Evolutionary conservation across 2,113 vertebrate genomes (phyloP).

Genomic region (Elephantulus edwardii): DNA sequence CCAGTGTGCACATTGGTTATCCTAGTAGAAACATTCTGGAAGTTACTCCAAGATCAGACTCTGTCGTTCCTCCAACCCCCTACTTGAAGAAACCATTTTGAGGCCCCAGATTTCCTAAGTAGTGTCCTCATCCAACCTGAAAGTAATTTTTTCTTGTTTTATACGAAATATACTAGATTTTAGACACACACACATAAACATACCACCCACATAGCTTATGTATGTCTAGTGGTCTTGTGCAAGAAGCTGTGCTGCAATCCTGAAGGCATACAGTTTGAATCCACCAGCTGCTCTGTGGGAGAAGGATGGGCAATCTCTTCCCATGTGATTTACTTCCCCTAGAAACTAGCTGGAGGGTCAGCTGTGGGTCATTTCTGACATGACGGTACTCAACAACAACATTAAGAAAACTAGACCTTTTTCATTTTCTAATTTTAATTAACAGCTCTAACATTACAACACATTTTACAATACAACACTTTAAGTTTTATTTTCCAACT

Average conservation of each 20-base stretch:
- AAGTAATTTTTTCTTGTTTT: constrained; percentile 43
- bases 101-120: constrained; percentile 39
- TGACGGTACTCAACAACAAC: too few species aligned
- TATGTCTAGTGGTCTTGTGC: too few species aligned
- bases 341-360: too few species aligned
- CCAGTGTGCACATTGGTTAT: constrained; percentile 10
- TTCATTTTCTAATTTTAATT: constrained; percentile 41
- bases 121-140: constrained; percentile 8
- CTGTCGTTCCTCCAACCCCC: constrained; percentile 11
- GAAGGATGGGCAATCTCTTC: too few species aligned
- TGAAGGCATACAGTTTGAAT: too few species aligned
- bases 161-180: constrained; percentile 7
- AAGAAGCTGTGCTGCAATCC: too few species aligned
- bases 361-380: too few species aligned
- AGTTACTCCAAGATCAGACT: not conserved
- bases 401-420: constrained; percentile 25
- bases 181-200: too few species aligned
- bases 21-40: not conserved
- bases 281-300: too few species aligned
- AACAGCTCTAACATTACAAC: constrained; percentile 49
- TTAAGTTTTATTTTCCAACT: not conserved
- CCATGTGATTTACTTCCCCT: too few species aligned
- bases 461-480: constrained; percentile 31
- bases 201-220: too few species aligned
- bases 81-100: constrained; percentile 16